Evolutionary conservation across 2,888 invertebrate species (phyloP).

Genomic region (Actias luna): DNA sequence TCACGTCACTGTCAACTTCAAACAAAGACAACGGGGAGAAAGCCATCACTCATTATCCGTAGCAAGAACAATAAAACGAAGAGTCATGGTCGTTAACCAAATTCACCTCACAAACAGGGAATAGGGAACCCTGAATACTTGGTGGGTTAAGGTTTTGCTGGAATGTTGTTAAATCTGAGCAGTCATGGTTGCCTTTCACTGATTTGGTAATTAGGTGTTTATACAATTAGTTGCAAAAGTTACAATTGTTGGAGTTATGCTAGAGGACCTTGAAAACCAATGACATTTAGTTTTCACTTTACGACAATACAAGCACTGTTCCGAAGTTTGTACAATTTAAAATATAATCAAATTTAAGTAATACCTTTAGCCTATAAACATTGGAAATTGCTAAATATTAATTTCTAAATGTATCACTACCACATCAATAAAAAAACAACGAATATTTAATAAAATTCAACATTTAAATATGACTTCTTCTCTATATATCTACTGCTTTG

Average conservation of each 20-base stretch:
- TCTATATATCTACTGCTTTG: no score
- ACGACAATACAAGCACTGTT: background rate
- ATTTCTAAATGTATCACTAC: background rate
- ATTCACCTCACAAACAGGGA: conserved; percentile 60
- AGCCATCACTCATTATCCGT: conserved; percentile 78
- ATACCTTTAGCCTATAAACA: background rate
- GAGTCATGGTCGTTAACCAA: conserved; percentile 74
- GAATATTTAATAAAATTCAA: no score
- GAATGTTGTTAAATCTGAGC: conserved; percentile 56
- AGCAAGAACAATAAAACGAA: conserved; percentile 72
- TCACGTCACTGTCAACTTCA: conserved; percentile 68
- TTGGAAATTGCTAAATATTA: background rate
- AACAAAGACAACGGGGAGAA: conserved; percentile 72
- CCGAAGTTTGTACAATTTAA: background rate
- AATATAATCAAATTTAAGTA: background rate
- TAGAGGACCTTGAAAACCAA: conserved; percentile 15
- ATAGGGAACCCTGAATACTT: conserved; percentile 50
- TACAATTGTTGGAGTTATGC: conserved; percentile 26
- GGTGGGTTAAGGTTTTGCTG: conserved; percentile 46
- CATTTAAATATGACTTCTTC: no score
- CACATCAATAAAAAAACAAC: no score
- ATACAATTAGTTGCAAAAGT: conserved; percentile 43
- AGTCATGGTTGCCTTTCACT: conserved; percentile 45
- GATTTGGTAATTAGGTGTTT: conserved; percentile 47
- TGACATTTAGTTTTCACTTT: conserved; percentile 17